Evolutionary conservation across 2,113 vertebrate genomes (phyloP).

Genomic region (Atlantisia rogersi): DNA sequence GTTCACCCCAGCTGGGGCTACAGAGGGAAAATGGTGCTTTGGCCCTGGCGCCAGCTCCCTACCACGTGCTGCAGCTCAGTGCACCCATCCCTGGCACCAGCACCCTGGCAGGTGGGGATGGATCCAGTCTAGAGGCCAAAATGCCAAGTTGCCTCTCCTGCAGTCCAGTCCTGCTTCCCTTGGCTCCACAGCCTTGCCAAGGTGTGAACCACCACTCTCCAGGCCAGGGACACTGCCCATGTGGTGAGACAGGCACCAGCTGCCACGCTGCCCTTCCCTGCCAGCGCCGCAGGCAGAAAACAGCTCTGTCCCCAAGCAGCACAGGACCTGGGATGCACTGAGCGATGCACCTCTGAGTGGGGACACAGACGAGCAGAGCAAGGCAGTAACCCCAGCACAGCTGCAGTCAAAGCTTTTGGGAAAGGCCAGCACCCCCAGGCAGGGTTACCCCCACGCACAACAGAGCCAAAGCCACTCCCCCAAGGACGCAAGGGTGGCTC

Average conservation of each 20-base stretch:
- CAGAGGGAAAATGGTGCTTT: not conserved
- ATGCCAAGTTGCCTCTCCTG: rapidly evolving
- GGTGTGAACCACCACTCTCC: not conserved
- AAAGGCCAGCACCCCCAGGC: not conserved
- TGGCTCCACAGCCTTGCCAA: not conserved
- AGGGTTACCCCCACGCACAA: not conserved
- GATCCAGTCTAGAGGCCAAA: not conserved
- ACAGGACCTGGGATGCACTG: not conserved
- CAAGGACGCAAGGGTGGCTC: not conserved
- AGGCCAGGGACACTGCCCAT: not conserved
- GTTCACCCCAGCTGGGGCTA: not conserved
- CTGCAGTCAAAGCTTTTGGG: not conserved
- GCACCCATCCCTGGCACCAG: not conserved
- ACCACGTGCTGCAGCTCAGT: rapidly evolving
- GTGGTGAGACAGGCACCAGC: not conserved
- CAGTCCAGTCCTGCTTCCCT: not conserved
- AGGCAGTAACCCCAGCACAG: not conserved
- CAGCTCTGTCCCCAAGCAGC: not conserved
- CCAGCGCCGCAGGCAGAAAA: not conserved
- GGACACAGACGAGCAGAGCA: not conserved
- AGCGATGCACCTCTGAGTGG: not conserved
- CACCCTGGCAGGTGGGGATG: rapidly evolving
- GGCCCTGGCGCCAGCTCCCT: not conserved
- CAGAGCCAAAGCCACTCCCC: not conserved
- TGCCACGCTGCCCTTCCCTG: not conserved